A percentile compares a stretch with the other conserved stretches of the same genome.
Conservation (phyloP, 2,113 vertebrate genomes). For the Sander lucioperca region DNA sequence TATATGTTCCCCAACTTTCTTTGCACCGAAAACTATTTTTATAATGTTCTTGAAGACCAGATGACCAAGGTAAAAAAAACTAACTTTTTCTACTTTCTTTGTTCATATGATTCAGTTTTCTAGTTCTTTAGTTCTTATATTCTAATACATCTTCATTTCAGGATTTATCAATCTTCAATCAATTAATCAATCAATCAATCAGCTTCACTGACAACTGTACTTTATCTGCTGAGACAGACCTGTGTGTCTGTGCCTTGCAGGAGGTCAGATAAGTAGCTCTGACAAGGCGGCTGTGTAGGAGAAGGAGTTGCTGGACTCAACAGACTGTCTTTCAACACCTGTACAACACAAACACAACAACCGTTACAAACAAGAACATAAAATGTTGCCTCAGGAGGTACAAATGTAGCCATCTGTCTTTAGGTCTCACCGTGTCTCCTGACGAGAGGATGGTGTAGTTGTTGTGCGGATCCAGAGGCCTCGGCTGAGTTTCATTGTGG, state of each 20-base stretch:
- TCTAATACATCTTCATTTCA: background rate
- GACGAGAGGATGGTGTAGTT: slow-evolving; percentile 53
- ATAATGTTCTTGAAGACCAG: background rate
- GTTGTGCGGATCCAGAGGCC: slow-evolving; percentile 63
- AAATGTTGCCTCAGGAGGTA: background rate
- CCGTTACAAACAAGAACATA: slow-evolving; percentile 16
- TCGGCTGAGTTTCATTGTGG: slow-evolving; percentile 65
- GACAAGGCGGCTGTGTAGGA: slow-evolving; percentile 32
- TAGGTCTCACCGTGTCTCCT: slow-evolving; percentile 70
- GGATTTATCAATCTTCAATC: background rate
- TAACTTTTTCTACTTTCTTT: background rate
- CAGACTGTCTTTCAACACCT: slow-evolving; percentile 62
- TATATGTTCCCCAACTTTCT: background rate
- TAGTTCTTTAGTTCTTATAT: background rate
- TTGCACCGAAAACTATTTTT: background rate
- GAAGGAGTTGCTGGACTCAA: slow-evolving; percentile 38
- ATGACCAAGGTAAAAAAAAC: background rate
- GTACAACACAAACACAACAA: slow-evolving; percentile 31
- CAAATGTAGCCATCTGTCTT: background rate
- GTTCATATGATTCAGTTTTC: background rate
- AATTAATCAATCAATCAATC: background rate
- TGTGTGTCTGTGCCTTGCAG: slow-evolving; percentile 55
- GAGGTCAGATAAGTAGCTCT: slow-evolving; percentile 55
- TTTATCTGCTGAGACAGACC: slow-evolving; percentile 1
- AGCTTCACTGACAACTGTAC: background rate